A percentile compares a stretch with the other conserved stretches of the same genome.
Conservation (phyloP, 2,113 vertebrate species). For the Progne subis region DNA sequence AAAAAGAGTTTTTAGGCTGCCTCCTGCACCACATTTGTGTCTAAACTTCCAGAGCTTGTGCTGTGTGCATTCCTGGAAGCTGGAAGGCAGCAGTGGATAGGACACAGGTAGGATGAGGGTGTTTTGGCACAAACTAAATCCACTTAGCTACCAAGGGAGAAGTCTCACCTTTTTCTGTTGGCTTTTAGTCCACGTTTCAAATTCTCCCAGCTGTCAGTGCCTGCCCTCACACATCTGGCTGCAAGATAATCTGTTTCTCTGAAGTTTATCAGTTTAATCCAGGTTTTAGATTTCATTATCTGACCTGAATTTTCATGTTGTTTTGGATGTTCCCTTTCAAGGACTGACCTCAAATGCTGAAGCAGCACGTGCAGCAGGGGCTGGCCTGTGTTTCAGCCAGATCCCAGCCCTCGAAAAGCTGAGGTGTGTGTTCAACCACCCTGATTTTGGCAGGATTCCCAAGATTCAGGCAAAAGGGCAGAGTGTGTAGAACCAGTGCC, state of each 20-base stretch:
- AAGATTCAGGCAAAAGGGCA: background rate
- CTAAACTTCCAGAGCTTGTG: background rate
- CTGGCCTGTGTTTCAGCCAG: background rate
- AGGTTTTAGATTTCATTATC: background rate
- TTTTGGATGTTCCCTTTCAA: background rate
- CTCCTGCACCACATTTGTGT: background rate
- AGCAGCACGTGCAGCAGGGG: accelerated
- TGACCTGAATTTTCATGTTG: background rate
- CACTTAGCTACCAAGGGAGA: background rate
- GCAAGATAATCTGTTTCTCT: background rate
- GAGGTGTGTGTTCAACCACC: background rate
- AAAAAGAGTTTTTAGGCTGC: background rate
- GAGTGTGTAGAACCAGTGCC: background rate
- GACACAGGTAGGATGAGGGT: no score
- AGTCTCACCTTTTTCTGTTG: background rate
- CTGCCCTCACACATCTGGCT: background rate
- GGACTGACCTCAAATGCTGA: background rate
- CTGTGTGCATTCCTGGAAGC: background rate
- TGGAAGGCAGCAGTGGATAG: background rate
- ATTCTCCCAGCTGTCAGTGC: background rate
- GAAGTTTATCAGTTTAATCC: background rate
- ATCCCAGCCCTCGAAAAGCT: background rate
- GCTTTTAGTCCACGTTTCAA: background rate
- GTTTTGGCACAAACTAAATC: background rate
- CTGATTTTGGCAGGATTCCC: background rate